Evolutionary conservation across 2,113 vertebrate genomes (phyloP), one percentile per base, ranked within the genome.

Genomic region (Xiphophorus couchianus): DNA sequence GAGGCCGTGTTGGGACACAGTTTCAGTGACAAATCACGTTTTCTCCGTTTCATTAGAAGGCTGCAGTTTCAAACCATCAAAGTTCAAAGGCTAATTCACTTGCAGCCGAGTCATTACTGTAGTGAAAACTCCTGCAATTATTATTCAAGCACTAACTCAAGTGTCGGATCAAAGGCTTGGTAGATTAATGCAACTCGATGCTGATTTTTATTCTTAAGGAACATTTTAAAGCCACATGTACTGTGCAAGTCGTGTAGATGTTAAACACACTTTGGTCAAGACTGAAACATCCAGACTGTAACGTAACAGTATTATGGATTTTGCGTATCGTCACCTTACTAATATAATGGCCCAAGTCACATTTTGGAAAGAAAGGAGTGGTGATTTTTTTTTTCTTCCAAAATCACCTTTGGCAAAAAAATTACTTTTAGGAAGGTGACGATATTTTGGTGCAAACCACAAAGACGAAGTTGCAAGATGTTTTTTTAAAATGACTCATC

Each of bases 11-110:
- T 67, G 76, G 73, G 64, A 83, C 70, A 63, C 15, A 62, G 7
- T 68, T 60, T 2, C 62, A 70, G 71, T 68, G 54, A 83, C 69
- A 76, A 74, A 74, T 76, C 25, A 61, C 1, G 62, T 71, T 10
- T 19, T 19, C 0, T 76, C 63, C 73, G 72, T 2, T 62, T 71
- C 69, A 58, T 33, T 15, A 13, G 61, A 67, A 76, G 66, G 66
- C 28, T 73, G n/a, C 25, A 63, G 25, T 66, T 61, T 63, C 12
- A 61, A 29, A 51, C 25, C 42, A 19, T 77, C 62, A 42, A 62
- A 74, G 64, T 81, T 42, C 60, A 42, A 67, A 78, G n/a, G 62
- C 69, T 42, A 51, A 35, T 39, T 65, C 31, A 73, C 51, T 76
- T 76, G 66, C 67, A 84, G 48, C 29, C 17, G 42, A 44, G 15